phyloP scores from a whole-genome alignment of 2,888 invertebrate species.

The Bursaphelenchus okinawaensis region DNA sequence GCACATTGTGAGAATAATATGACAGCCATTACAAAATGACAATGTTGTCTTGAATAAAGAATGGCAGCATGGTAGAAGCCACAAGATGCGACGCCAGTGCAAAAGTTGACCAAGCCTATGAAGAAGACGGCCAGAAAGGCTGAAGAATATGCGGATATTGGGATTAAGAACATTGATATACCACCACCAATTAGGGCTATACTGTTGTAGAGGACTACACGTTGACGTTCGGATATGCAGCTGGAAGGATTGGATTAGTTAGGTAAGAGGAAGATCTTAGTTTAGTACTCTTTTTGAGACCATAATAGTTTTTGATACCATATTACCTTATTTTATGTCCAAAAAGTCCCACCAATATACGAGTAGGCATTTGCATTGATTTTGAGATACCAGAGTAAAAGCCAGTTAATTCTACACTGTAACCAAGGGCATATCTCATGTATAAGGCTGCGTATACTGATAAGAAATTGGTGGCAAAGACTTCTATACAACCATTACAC shows the following conservation, averaged over 20 bases:
- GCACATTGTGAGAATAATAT: slow-evolving; percentile 51
- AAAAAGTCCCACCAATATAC: slow-evolving; percentile 19
- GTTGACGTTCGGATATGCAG: slow-evolving; percentile 41
- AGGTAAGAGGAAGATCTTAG: too few species aligned
- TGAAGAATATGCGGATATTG: slow-evolving; percentile 11
- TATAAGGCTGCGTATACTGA: slow-evolving; percentile 12
- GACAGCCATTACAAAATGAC: slow-evolving; percentile 40
- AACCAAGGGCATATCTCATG: slow-evolving; percentile 17
- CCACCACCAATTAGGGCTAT: slow-evolving; percentile 40
- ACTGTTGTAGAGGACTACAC: slow-evolving; percentile 51
- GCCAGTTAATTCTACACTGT: slow-evolving; percentile 22
- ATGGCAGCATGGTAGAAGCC: slow-evolving; percentile 31
- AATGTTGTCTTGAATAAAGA: slow-evolving; percentile 17
- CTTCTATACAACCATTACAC: slow-evolving; percentile 28
- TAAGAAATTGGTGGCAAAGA: slow-evolving; percentile 18
- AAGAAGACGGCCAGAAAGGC: slow-evolving; percentile 19
- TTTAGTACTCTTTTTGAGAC: too few species aligned
- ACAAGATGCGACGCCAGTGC: slow-evolving; percentile 18
- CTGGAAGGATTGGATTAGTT: too few species aligned
- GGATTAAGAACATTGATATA: slow-evolving; percentile 2
- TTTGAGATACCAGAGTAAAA: slow-evolving; percentile 19
- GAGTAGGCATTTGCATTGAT: slow-evolving; percentile 30
- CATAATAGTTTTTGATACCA: too few species aligned
- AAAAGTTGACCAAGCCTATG: slow-evolving; percentile 20
- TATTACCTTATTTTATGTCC: slow-evolving; percentile 22